Evolutionary conservation across 2,888 invertebrate species (phyloP), one percentile per base, ranked within the genome.

Genomic region (Rhaphigaster nebulosa): DNA sequence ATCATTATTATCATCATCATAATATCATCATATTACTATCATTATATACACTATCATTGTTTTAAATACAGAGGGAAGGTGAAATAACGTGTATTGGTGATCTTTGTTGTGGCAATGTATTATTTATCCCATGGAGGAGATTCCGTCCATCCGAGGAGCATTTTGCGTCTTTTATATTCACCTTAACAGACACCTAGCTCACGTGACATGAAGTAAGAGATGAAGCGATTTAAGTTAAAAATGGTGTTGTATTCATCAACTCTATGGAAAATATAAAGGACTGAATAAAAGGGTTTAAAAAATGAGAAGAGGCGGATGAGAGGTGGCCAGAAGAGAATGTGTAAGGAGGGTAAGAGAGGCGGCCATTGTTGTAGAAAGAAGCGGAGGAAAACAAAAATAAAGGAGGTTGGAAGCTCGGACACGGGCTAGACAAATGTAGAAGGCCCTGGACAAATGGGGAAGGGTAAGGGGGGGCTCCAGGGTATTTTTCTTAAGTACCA

Each of bases 401-500:
- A 80, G 90, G 91, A 52, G n/a, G 13, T 20, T 23, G 88, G 29
- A n/a, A 52, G 87, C 26, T 38, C 76, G 84, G 91, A 88, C 60
- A 88, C 56, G 70, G 54, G 41, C 65, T 87, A 89, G 88, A 56
- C 60, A 91, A 89, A 91, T 87, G 87, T 87, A 87, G 87, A 38
- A 76, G 38, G 56, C 41, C 60, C 70, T 65, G 89, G 89, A 89
- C 89, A 89, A 89, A 89, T 89, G 89, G 70, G 65, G 6, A 65
- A 1, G 65, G 65, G n/a, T n/a, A n/a, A n/a, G 13, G 60, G 60
- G 60, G 89, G 70, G 41, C 70, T n/a, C 89, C 65, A 56, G 89
- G 89, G 89, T 89, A 89, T 89, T 89, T 89, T 89, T 89, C 89
- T 89, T 89, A 89, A 89, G 89, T 50, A 89, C 89, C 89, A 34